Percentiles rank a stretch among this genome's conserved stretches.
Evolutionary conservation across 2,888 invertebrate genomes (phyloP).

Genomic region (Danaus chrysippus): DNA sequence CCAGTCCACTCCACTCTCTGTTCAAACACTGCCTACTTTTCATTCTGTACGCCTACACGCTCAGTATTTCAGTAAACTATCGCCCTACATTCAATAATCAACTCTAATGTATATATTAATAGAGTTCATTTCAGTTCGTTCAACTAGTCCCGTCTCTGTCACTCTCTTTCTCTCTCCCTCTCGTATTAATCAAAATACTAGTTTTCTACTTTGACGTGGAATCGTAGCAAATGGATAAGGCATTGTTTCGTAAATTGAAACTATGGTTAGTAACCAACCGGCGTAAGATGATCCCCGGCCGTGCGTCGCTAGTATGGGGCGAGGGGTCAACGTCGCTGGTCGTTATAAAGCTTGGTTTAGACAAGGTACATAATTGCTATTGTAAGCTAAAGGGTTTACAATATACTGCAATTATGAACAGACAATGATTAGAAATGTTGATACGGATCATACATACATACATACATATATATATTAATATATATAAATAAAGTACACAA

Average conservation of each 20-base stretch:
- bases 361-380: slow-evolving; percentile 69
- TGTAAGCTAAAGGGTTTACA: slow-evolving; percentile 58
- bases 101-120: slow-evolving; percentile 45
- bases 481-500: no score
- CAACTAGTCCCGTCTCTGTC: slow-evolving; percentile 30
- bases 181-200: slow-evolving; percentile 78
- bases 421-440: slow-evolving; percentile 64
- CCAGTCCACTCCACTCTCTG: slow-evolving; percentile 62
- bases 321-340: slow-evolving; percentile 34
- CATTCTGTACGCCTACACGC: slow-evolving; percentile 76
- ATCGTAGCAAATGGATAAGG: slow-evolving; percentile 77
- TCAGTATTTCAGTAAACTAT: slow-evolving; percentile 70
- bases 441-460: slow-evolving; percentile 45
- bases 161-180: slow-evolving; percentile 74
- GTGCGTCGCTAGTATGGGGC: slow-evolving; percentile 41
- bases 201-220: slow-evolving; percentile 77
- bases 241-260: slow-evolving; percentile 78
- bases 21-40: slow-evolving; percentile 76
- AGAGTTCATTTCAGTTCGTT: slow-evolving; percentile 44
- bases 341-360: slow-evolving; percentile 59
- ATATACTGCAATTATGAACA: slow-evolving; percentile 60
- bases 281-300: slow-evolving; percentile 47
- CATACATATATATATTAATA: no score
- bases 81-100: slow-evolving; percentile 46
- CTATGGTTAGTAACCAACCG: slow-evolving; percentile 64